Evolutionary conservation across 2,797 vertebrate genomes (phyloP).

Genomic region (Pempheris klunzingeri): DNA sequence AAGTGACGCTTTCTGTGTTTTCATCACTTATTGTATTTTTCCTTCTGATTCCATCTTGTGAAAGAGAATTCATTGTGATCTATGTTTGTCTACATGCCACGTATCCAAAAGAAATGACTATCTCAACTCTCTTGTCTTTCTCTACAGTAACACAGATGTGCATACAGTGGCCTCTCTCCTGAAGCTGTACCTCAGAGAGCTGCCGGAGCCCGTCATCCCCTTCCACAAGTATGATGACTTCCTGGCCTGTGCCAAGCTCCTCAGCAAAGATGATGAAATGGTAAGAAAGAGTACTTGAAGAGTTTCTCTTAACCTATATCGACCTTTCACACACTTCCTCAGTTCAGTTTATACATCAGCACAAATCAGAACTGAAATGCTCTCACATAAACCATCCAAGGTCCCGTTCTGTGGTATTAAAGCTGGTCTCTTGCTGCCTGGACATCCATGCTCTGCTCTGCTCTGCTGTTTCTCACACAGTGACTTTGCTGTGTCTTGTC

Average conservation of each 20-base stretch:
- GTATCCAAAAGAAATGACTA: conserved; percentile 10
- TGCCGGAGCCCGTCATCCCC: conserved; percentile 96
- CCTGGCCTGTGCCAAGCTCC: conserved; percentile 91
- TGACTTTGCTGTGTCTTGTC: conserved; percentile 32
- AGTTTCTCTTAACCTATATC: neutral
- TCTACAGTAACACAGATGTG: conserved; percentile 93
- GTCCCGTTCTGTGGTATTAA: conserved; percentile 4
- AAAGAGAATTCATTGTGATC: conserved; percentile 7
- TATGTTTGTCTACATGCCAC: conserved; percentile 5
- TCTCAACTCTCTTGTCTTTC: conserved; percentile 1
- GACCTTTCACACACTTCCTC: neutral
- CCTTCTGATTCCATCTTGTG: neutral
- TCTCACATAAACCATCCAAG: conserved; percentile 8
- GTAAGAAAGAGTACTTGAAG: conserved; percentile 85
- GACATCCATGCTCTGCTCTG: conserved; percentile 3
- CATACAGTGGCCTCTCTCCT: conserved; percentile 97
- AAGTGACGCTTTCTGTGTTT: neutral
- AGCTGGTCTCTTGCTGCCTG: conserved; percentile 13
- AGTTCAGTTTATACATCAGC: neutral
- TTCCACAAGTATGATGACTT: conserved; percentile 96
- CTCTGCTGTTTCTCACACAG: conserved; percentile 13
- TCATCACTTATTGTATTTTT: neutral
- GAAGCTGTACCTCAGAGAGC: conserved; percentile 96
- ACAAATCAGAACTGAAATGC: conserved; percentile 3
- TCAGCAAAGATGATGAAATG: conserved; percentile 93